Conservation (phyloP, 2,113 vertebrate species). For the Nothobranchius kuhntae region DNA sequence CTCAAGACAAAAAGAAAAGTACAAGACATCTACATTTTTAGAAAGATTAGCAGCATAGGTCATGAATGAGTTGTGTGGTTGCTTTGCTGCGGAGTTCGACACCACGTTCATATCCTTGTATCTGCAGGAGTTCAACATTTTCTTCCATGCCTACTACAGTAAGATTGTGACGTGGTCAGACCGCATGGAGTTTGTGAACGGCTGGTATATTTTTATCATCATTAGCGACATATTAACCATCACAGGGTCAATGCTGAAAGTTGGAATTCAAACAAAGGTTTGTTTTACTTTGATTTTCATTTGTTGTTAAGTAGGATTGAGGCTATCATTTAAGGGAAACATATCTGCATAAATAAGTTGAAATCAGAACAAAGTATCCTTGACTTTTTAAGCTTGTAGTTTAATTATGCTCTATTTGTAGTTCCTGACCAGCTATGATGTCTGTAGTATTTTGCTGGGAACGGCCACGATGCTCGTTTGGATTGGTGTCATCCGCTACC, state of each 20-base stretch:
- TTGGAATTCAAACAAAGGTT: constrained; percentile 95
- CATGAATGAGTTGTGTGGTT: background rate
- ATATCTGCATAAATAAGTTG: background rate
- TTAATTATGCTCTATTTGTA: constrained; percentile 50
- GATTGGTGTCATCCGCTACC: constrained; percentile 92
- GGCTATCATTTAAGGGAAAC: too few species aligned
- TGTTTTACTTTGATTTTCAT: background rate
- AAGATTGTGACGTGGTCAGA: constrained; percentile 85
- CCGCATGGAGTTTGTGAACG: constrained; percentile 92
- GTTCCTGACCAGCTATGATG: constrained; percentile 90
- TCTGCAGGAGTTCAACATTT: constrained; percentile 86
- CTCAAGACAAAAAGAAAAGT: too few species aligned
- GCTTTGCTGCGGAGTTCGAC: constrained; percentile 81
- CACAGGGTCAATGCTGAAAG: constrained; percentile 88
- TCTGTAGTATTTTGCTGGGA: constrained; percentile 92
- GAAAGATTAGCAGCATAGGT: too few species aligned
- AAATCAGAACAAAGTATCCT: background rate
- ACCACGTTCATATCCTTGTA: background rate
- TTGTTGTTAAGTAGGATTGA: too few species aligned
- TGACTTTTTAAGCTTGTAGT: background rate
- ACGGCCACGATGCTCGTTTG: constrained; percentile 92
- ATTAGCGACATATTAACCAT: constrained; percentile 88
- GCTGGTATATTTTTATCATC: constrained; percentile 93
- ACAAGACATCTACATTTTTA: too few species aligned
- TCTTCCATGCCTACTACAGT: constrained; percentile 82